These are phyloP conservation scores for Apis cerana DNA, from an alignment of 1,140 invertebrate species.

Conservation along the genomic window DNA sequence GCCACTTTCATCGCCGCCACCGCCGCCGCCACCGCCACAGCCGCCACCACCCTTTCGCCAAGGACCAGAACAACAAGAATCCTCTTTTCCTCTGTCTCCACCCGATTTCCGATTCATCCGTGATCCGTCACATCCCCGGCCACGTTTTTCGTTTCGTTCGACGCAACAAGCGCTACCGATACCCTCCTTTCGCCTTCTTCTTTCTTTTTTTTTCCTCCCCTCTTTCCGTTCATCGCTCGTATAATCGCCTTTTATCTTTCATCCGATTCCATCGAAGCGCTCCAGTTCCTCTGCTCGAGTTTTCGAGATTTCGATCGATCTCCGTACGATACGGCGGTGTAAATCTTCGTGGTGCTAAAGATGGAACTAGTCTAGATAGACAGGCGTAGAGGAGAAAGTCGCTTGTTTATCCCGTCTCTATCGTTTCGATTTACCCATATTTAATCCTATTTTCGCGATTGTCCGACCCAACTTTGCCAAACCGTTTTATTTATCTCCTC, in stretches of 20 bases:
- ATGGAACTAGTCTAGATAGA: neutral
- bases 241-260: no score
- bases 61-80: slow-evolving; percentile 14
- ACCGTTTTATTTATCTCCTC: slow-evolving; percentile 16
- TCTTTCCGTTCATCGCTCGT: no score
- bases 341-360: no score
- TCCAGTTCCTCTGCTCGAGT: no score
- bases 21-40: slow-evolving; percentile 17
- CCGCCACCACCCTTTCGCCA: slow-evolving; percentile 32
- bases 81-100: neutral
- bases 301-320: no score
- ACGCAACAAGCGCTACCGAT: slow-evolving; percentile 26
- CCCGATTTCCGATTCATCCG: neutral
- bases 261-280: no score
- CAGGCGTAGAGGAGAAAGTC: slow-evolving; percentile 1
- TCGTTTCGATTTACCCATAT: neutral
- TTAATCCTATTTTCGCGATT: slow-evolving; percentile 27
- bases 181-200: no score
- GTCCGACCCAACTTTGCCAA: neutral
- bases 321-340: no score
- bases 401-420: neutral
- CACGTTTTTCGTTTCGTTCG: slow-evolving; percentile 4
- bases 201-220: no score
- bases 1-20: slow-evolving; percentile 1
- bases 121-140: neutral